A percentile compares a stretch with the other conserved stretches of the same genome.
Evolutionary conservation across 2,888 invertebrate species (phyloP).

Genomic region (Xestia rhomboidea): DNA sequence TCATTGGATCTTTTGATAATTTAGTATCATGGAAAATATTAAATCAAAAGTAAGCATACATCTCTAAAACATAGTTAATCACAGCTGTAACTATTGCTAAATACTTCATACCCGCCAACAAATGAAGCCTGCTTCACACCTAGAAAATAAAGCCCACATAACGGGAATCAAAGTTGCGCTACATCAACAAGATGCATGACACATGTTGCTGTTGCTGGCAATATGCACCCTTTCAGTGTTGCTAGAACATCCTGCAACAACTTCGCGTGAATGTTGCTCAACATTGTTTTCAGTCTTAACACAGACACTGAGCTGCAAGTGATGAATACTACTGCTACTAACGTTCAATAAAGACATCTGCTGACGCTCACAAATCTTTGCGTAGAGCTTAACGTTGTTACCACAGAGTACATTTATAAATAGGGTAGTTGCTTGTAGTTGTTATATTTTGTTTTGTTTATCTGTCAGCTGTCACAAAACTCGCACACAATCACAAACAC

Average conservation of each 20-base stretch:
- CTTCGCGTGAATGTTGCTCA: background rate
- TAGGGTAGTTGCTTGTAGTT: no score
- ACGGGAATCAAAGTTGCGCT: background rate
- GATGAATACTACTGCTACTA: background rate
- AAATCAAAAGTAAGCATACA: background rate
- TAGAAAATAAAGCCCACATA: background rate
- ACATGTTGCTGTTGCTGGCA: no score
- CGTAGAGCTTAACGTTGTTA: conserved; percentile 2
- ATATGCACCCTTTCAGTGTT: background rate
- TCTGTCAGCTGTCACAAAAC: conserved; percentile 25
- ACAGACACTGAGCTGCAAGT: background rate
- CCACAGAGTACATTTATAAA: no score
- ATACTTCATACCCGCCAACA: background rate
- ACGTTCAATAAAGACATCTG: background rate
- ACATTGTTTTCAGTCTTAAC: background rate
- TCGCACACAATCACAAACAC: background rate
- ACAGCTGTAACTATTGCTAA: background rate
- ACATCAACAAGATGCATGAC: background rate
- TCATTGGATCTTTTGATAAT: background rate
- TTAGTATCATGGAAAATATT: background rate
- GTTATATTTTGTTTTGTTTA: conserved; percentile 49
- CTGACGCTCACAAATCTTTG: background rate
- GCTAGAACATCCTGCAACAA: background rate
- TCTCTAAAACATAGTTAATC: background rate
- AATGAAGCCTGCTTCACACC: background rate